phyloP scores from a whole-genome alignment of 2,888 invertebrate genomes.

The Nymphalis urticae region DNA sequence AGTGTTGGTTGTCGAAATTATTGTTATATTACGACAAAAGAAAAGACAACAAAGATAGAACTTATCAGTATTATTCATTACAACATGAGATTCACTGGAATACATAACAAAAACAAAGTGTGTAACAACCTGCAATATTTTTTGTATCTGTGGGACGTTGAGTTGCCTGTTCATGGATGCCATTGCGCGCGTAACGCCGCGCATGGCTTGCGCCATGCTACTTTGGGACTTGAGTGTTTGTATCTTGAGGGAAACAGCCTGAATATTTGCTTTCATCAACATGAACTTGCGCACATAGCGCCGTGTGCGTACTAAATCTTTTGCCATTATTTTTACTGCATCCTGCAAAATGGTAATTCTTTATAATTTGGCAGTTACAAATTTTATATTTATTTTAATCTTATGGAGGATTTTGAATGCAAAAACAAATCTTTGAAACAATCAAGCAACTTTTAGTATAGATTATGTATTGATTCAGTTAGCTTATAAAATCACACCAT shows the following conservation, averaged over 20 bases:
- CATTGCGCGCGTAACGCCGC: constrained; percentile 99
- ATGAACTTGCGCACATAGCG: constrained; percentile 98
- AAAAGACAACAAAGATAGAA: neutral
- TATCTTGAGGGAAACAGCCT: constrained; percentile 98
- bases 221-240: constrained; percentile 99
- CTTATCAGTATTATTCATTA: too few species aligned
- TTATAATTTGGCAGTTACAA: neutral
- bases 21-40: neutral
- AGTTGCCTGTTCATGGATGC: constrained; percentile 98
- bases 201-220: constrained; percentile 99
- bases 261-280: constrained; percentile 99
- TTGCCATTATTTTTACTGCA: constrained; percentile 99
- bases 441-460: too few species aligned
- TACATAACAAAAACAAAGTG: too few species aligned
- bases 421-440: too few species aligned
- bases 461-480: neutral
- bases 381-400: too few species aligned
- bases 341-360: constrained; percentile 84
- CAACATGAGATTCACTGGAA: too few species aligned
- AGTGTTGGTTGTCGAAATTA: neutral
- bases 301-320: constrained; percentile 97
- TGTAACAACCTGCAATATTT: constrained; percentile 83
- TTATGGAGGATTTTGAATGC: too few species aligned
- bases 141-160: constrained; percentile 99
- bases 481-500: constrained; percentile 85